These are phyloP conservation scores for Yponomeuta sedellus DNA, from an alignment of 2,888 invertebrate species.

Conservation along the genomic window DNA sequence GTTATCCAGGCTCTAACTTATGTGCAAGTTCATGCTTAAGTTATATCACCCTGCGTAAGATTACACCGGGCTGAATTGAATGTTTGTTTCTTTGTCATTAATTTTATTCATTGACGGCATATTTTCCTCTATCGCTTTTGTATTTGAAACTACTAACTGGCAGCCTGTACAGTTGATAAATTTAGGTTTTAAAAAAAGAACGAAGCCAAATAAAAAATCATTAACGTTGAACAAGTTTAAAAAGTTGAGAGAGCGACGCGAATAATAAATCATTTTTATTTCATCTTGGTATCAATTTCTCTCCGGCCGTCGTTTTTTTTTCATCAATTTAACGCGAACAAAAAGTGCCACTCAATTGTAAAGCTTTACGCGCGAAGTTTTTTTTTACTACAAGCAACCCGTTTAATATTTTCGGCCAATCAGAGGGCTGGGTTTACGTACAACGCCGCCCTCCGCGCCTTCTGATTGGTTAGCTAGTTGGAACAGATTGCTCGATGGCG, in stretches of 20 bases:
- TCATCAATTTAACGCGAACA: slow-evolving; percentile 73
- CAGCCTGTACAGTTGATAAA: slow-evolving; percentile 44
- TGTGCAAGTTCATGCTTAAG: slow-evolving; percentile 33
- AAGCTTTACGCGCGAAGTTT: slow-evolving; percentile 49
- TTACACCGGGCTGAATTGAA: not conserved
- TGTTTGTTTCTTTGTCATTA: not conserved
- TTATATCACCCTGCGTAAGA: slow-evolving; percentile 5
- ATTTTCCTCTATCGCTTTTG: not conserved
- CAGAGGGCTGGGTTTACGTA: slow-evolving; percentile 35
- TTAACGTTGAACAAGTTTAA: slow-evolving; percentile 73
- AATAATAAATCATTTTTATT: slow-evolving; percentile 74
- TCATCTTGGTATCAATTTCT: slow-evolving; percentile 67
- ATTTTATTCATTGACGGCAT: not conserved
- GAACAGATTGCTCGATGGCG: slow-evolving; percentile 71
- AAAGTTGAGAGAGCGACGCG: slow-evolving; percentile 63
- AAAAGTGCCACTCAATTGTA: slow-evolving; percentile 73
- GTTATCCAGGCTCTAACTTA: slow-evolving; percentile 35
- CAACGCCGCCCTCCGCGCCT: slow-evolving; percentile 59
- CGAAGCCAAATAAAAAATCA: slow-evolving; percentile 68
- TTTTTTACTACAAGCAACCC: slow-evolving; percentile 63
- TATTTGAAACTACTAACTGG: slow-evolving; percentile 34
- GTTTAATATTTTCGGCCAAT: slow-evolving; percentile 69
- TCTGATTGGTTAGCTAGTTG: slow-evolving; percentile 52
- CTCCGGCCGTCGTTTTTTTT: slow-evolving; percentile 48
- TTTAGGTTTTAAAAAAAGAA: slow-evolving; percentile 17